Evolutionary conservation across 2,797 vertebrate species (phyloP).

Genomic region (Rhabdophis nuchalis): DNA sequence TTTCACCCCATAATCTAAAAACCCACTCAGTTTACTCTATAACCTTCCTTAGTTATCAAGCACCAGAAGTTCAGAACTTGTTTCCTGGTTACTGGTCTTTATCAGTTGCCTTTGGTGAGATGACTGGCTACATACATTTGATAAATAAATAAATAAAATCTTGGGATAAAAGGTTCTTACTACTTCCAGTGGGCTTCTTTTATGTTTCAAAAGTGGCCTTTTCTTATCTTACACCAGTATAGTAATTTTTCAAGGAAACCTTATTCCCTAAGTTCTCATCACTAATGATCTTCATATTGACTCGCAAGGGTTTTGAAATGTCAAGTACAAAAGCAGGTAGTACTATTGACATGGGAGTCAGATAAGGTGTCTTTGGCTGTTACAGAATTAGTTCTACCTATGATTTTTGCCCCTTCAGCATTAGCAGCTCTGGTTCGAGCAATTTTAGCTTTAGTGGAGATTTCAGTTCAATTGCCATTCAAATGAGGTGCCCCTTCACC

Average conservation of each 20-base stretch:
- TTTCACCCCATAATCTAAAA: neutral
- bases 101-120: neutral
- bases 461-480: neutral
- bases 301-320: neutral
- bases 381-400: neutral
- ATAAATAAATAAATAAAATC: neutral
- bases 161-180: neutral
- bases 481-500: neutral
- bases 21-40: neutral
- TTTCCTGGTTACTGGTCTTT: neutral
- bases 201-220: neutral
- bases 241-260: neutral
- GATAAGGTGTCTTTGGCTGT: neutral
- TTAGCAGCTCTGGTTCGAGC: neutral
- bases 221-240: neutral
- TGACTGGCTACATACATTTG: neutral
- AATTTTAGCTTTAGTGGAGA: neutral
- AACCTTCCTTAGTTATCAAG: neutral
- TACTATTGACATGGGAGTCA: neutral
- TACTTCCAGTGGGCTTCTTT: neutral
- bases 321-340: neutral
- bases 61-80: neutral
- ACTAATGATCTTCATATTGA: neutral
- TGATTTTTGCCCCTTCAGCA: neutral
- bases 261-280: neutral